Evolutionary conservation across 2,888 invertebrate genomes (phyloP), one percentile per base, ranked within the genome.

Genomic region (Euzetes globulus): DNA sequence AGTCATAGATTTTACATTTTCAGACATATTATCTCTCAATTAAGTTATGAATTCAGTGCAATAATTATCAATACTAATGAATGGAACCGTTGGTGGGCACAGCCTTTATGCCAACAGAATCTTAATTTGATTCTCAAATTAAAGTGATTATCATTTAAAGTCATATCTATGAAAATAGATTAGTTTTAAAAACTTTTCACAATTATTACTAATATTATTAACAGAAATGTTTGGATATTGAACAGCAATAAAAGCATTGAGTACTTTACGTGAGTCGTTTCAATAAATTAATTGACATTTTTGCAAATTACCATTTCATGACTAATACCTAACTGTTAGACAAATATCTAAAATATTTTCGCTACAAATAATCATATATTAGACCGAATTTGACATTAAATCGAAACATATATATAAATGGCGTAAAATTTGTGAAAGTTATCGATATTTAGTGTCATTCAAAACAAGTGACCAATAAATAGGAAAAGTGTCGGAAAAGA

Each of bases 381-480:
- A 9, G 41, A 9, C 41, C 41, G 41, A 13, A 41, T 9, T 41
- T 41, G 41, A 47, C 47, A 47, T 47, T n/a, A 47, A 47, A 47
- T 47, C 15, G 33, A 47, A 47, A 47, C 15, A 47, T 13, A 47
- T 50, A n/a, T 50, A 50, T 50, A n/a, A n/a, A 50, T 50, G 50
- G 50, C 50, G 15, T 50, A 50, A 50, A 50, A n/a, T 50, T 50
- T 50, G 19, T 9, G 55, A 55, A 55, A 55, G 11, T 55, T 55
- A 55, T 55, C 25, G 55, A 55, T 55, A 19, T 55, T 55, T 55
- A 55, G 22, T 55, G 55, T 55, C 55, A 22, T 55, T 55, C n/a
- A 19, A 22, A 55, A 55, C n/a, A 55, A 55, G 19, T 55, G 55
- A 55, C 55, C 55, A n/a, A 55, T 19, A 55, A 55, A 55, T 55